Evolutionary conservation across 2,888 invertebrate species (phyloP).

Genomic region (Drosophila paucipuncta): DNA sequence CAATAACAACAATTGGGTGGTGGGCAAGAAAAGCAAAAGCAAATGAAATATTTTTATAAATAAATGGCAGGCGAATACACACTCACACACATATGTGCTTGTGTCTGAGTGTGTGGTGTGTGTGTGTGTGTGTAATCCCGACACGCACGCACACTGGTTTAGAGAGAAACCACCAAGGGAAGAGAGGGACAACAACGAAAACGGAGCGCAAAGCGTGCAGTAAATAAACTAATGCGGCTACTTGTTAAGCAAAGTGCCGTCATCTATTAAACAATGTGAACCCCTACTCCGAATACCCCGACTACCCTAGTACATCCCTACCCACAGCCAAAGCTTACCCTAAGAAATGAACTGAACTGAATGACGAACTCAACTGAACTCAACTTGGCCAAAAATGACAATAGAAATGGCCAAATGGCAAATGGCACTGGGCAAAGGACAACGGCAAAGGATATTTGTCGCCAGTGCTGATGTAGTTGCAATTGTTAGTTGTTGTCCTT

Average conservation of each 20-base stretch:
- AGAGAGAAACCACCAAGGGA: background rate
- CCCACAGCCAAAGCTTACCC: background rate
- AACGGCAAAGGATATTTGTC: constrained; percentile 31
- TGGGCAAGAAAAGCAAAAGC: constrained; percentile 12
- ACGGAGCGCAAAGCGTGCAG: constrained; percentile 45
- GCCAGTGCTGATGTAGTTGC: constrained; percentile 29
- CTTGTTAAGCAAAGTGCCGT: constrained; percentile 81
- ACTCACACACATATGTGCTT: too few species aligned
- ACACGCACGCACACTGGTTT: constrained; percentile 24
- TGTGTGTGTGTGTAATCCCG: constrained; percentile 8
- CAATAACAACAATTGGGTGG: constrained; percentile 1
- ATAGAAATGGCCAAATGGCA: constrained; percentile 18
- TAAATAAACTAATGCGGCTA: constrained; percentile 80
- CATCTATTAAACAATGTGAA: constrained; percentile 76
- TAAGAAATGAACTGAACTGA: constrained; percentile 42
- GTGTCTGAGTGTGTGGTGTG: background rate
- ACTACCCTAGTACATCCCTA: background rate
- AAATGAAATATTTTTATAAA: constrained; percentile 66
- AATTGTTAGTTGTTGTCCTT: constrained; percentile 15
- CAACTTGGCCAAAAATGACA: constrained; percentile 52
- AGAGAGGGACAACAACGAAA: constrained; percentile 2
- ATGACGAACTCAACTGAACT: constrained; percentile 64
- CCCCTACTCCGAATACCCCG: background rate
- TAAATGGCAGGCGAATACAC: constrained; percentile 63
- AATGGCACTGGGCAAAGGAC: constrained; percentile 2